Conservation (phyloP, 2,797 vertebrate genomes). For the Helicolenus hilgendorfi region DNA sequence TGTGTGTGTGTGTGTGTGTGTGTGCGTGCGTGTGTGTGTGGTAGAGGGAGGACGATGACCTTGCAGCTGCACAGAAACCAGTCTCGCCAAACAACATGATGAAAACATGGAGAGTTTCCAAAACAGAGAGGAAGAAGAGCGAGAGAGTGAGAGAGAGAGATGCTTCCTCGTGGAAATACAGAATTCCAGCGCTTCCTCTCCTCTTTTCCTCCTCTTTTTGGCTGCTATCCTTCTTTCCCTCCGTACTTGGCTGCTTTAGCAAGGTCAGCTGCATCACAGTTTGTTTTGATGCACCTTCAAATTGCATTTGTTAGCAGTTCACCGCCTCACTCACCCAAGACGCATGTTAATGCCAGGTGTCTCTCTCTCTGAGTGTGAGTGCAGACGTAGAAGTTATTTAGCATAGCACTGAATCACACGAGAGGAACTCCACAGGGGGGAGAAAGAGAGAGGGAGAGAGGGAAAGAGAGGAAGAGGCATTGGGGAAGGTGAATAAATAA, state of each 20-base stretch:
- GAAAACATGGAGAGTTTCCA: constrained; percentile 59
- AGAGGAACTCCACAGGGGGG: constrained; percentile 30
- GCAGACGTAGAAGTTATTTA: constrained; percentile 44
- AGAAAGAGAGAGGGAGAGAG: not conserved
- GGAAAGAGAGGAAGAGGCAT: not conserved
- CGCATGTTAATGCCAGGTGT: not conserved
- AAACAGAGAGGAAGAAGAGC: constrained; percentile 27
- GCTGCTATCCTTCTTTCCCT: constrained; percentile 2
- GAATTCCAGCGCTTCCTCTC: constrained; percentile 3
- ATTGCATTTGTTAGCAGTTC: constrained; percentile 54
- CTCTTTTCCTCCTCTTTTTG: not conserved
- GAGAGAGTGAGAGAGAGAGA: constrained; percentile 3
- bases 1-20: constrained; percentile 26
- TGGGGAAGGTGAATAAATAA: constrained; percentile 49
- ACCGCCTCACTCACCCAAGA: not conserved
- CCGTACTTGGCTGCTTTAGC: constrained; percentile 45
- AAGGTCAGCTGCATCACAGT: constrained; percentile 52
- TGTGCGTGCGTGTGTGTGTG: not conserved
- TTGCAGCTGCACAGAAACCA: constrained; percentile 60
- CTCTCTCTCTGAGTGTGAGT: not conserved
- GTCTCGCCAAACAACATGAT: constrained; percentile 4
- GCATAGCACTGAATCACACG: constrained; percentile 24
- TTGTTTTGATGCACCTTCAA: constrained; percentile 54
- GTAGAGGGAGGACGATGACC: constrained; percentile 22
- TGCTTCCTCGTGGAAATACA: constrained; percentile 9